These are phyloP conservation scores for Ormyrus thymus DNA, from an alignment of 2,888 invertebrate genomes.

Conservation along the genomic window DNA sequence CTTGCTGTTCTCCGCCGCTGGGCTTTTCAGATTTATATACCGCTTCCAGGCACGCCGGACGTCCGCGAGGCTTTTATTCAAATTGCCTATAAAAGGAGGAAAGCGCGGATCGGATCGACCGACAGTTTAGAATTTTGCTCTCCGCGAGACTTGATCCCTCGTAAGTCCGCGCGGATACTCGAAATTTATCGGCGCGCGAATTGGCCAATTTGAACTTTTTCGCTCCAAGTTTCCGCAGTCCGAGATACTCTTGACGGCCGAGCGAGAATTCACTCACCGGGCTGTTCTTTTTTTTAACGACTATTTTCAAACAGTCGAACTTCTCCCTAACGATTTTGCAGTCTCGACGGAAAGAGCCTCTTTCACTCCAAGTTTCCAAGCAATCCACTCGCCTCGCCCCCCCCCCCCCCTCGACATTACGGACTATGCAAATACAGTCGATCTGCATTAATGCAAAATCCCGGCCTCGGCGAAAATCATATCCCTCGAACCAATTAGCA, in stretches of 20 bases:
- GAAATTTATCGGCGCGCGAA: slow-evolving; percentile 28
- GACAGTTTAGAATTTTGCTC: neutral
- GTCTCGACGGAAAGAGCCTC: too few species aligned
- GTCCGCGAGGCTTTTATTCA: slow-evolving; percentile 26
- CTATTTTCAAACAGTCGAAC: too few species aligned
- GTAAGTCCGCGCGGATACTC: neutral
- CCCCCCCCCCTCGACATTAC: too few species aligned
- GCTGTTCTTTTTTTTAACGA: neutral
- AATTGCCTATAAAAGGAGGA: neutral
- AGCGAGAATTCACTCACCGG: neutral
- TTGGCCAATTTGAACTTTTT: slow-evolving; percentile 11
- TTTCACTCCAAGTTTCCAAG: too few species aligned
- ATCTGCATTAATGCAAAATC: too few species aligned
- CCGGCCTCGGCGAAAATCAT: too few species aligned
- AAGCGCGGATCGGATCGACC: neutral
- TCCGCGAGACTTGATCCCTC: neutral
- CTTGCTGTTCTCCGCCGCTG: neutral
- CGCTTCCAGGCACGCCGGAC: neutral
- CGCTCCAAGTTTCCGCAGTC: neutral
- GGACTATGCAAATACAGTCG: too few species aligned
- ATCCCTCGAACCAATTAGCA: too few species aligned
- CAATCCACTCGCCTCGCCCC: too few species aligned
- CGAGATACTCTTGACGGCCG: too few species aligned
- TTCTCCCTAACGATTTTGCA: too few species aligned
- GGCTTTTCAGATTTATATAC: slow-evolving; percentile 7